Evolutionary conservation across 1,140 invertebrate species (phyloP).

Genomic region (Drosophila sp.): DNA sequence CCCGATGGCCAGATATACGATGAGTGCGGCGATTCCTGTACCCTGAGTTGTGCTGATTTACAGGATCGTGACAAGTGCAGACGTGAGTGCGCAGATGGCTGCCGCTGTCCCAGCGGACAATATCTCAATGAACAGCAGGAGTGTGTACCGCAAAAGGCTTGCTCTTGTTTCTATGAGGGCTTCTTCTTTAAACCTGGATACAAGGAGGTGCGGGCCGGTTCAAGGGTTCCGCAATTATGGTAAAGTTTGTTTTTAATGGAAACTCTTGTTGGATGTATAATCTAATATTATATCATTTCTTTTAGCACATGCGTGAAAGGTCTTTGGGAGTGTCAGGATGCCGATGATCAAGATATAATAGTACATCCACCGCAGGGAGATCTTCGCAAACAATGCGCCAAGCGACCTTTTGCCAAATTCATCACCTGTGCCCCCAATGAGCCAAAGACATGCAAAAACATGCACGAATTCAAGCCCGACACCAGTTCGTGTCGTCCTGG

Average conservation of each 20-base stretch:
- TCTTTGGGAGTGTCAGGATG: conserved; percentile 88
- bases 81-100: conserved; percentile 92
- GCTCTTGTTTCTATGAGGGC: conserved; percentile 89
- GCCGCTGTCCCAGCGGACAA: conserved; percentile 92
- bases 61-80: conserved; percentile 59
- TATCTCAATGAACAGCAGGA: conserved; percentile 88
- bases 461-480: conserved; percentile 85
- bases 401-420: conserved; percentile 87
- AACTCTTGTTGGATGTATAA: conserved; percentile 83
- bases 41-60: conserved; percentile 88
- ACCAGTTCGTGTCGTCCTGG: conserved; percentile 88
- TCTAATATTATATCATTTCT: conserved; percentile 58
- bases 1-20: conserved; percentile 90
- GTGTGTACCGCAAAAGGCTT: conserved; percentile 90
- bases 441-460: conserved; percentile 92
- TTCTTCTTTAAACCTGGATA: conserved; percentile 90
- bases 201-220: conserved; percentile 88
- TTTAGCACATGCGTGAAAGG: conserved; percentile 90
- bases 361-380: conserved; percentile 86
- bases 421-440: conserved; percentile 90
- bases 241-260: conserved; percentile 34
- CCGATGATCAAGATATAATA: conserved; percentile 85
- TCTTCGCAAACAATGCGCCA: conserved; percentile 86
- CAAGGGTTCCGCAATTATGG: conserved; percentile 17
- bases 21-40: conserved; percentile 90